A percentile compares a stretch with the other conserved stretches of the same genome.
phyloP scores from a whole-genome alignment of 2,113 vertebrate genomes.

The Crotalus horridus region DNA sequence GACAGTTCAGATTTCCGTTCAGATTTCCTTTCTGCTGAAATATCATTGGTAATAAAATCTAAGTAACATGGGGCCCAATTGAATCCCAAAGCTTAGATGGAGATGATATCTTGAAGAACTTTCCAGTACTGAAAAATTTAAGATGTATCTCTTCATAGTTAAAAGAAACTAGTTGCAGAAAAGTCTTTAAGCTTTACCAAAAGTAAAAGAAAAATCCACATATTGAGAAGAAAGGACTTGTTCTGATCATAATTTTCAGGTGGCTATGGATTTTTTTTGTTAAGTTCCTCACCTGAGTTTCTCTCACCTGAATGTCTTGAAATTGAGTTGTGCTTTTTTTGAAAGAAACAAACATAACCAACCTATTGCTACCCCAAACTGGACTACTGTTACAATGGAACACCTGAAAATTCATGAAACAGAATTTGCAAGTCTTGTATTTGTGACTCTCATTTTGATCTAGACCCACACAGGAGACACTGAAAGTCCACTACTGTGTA shows the following conservation, averaged over 20 bases:
- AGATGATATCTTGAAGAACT: background rate
- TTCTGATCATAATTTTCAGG: background rate
- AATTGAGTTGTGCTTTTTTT: background rate
- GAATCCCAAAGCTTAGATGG: constrained; percentile 26
- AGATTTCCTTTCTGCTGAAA: constrained; percentile 51
- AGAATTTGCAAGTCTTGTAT: background rate
- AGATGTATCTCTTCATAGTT: background rate
- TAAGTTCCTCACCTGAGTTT: background rate
- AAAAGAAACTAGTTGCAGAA: background rate
- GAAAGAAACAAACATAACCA: background rate
- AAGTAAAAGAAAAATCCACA: background rate
- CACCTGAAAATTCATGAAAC: background rate
- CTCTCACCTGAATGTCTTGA: background rate
- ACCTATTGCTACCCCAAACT: background rate
- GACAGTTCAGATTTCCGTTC: constrained; percentile 32
- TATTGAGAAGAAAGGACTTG: background rate
- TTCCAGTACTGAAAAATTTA: background rate
- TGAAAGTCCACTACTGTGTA: background rate
- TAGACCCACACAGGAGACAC: background rate
- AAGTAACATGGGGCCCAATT: constrained; percentile 36
- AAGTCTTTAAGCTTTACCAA: background rate
- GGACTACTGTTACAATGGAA: background rate
- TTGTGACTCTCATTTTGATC: background rate
- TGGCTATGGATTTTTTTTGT: background rate
- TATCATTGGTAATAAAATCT: constrained; percentile 26